Conservation (phyloP, 2,888 invertebrate genomes). For the Noctua pronuba region DNA sequence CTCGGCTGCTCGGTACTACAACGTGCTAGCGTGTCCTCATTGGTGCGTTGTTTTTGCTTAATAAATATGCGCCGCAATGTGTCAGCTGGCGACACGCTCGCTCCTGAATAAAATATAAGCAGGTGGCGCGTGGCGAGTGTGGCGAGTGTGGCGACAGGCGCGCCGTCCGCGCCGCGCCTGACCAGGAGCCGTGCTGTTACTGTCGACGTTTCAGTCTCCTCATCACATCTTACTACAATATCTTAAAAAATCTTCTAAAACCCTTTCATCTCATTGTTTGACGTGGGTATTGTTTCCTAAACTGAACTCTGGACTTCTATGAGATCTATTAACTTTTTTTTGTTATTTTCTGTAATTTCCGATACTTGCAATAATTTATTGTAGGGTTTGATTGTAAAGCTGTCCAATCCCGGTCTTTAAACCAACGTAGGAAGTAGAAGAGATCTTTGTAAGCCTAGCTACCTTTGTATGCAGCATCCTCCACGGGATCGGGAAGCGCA, state of each 20-base stretch:
- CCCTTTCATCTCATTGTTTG: not conserved
- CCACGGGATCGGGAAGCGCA: not conserved
- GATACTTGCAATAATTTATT: not conserved
- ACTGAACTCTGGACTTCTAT: not conserved
- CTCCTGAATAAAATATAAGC: constrained; percentile 63
- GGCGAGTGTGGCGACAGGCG: not conserved
- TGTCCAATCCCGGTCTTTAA: not conserved
- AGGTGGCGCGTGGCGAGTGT: constrained; percentile 49
- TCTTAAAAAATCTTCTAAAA: not conserved
- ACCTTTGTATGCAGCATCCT: not conserved
- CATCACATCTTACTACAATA: not conserved
- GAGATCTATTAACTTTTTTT: not conserved
- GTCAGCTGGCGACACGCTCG: constrained; percentile 43
- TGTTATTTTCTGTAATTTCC: not conserved
- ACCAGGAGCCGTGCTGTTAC: not conserved
- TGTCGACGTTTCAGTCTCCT: constrained; percentile 1
- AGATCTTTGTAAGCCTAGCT: not conserved
- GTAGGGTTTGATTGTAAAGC: not conserved
- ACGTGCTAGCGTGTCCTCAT: constrained; percentile 13
- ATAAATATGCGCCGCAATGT: constrained; percentile 41
- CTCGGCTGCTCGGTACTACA: not conserved
- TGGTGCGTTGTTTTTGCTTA: constrained; percentile 35
- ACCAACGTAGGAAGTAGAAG: too few relatives aligned
- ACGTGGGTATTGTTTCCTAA: not conserved
- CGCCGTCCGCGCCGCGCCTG: too few relatives aligned